These are phyloP conservation scores for Cantharis flavilabris DNA, from an alignment of 2,888 invertebrate genomes.

Conservation along the genomic window DNA sequence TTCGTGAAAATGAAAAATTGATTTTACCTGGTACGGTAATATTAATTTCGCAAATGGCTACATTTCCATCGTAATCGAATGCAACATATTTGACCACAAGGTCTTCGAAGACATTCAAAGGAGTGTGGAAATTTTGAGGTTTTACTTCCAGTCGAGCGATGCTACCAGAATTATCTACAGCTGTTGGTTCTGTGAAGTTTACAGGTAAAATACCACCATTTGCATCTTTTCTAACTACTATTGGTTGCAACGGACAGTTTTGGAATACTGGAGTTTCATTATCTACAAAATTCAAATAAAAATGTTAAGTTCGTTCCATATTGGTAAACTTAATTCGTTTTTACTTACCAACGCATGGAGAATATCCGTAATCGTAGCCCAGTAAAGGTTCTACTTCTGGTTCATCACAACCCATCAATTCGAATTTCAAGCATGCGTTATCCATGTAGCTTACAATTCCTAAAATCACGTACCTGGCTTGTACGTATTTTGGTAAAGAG, in stretches of 20 bases:
- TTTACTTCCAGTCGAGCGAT: slow-evolving; percentile 92
- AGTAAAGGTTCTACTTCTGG: slow-evolving; percentile 80
- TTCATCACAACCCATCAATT: slow-evolving; percentile 94
- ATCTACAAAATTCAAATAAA: slow-evolving; percentile 59
- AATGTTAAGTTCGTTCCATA: slow-evolving; percentile 1
- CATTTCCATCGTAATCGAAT: slow-evolving; percentile 96
- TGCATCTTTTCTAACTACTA: slow-evolving; percentile 84
- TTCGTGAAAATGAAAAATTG: neutral
- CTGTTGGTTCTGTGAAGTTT: slow-evolving; percentile 91
- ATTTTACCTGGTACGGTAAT: slow-evolving; percentile 79
- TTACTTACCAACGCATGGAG: slow-evolving; percentile 81
- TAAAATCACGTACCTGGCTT: slow-evolving; percentile 86
- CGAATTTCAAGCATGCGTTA: slow-evolving; percentile 94
- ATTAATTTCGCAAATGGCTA: slow-evolving; percentile 95
- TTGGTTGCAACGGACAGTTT: slow-evolving; percentile 93
- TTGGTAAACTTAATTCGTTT: slow-evolving; percentile 1
- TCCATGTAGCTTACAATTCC: slow-evolving; percentile 97
- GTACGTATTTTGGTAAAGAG: slow-evolving; percentile 89
- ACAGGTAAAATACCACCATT: slow-evolving; percentile 89
- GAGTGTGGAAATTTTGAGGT: slow-evolving; percentile 88
- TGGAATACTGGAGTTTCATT: slow-evolving; percentile 96
- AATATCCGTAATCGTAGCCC: slow-evolving; percentile 91
- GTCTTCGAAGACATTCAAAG: slow-evolving; percentile 85
- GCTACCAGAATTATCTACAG: slow-evolving; percentile 93
- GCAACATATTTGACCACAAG: slow-evolving; percentile 94